These are phyloP conservation scores for Harpagus bidentatus DNA, from an alignment of 2,113 vertebrate genomes.

Conservation along the genomic window DNA sequence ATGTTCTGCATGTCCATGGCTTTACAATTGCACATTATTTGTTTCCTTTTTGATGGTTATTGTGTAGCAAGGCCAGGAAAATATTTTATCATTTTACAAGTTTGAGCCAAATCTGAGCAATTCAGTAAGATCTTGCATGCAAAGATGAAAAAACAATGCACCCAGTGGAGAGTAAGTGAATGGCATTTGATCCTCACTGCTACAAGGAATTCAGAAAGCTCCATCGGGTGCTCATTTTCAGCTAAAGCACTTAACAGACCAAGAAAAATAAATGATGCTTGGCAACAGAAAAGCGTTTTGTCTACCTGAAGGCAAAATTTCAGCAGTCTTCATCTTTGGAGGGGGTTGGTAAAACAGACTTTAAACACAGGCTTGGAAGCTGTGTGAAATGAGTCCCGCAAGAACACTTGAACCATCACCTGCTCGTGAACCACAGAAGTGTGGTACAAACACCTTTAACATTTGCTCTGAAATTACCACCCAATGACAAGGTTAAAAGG, in stretches of 20 bases:
- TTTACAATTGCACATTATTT: background rate
- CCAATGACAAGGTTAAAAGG: background rate
- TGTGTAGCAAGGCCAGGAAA: background rate
- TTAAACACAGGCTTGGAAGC: conserved; percentile 14
- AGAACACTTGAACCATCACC: background rate
- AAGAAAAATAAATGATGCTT: background rate
- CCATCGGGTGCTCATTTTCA: conserved; percentile 1
- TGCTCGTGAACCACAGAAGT: background rate
- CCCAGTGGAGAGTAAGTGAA: background rate
- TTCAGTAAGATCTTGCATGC: too few species aligned
- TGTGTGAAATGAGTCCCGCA: background rate
- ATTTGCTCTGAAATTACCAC: background rate
- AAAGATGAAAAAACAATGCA: background rate
- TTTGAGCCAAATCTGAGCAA: background rate
- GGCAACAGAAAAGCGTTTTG: conserved; percentile 38
- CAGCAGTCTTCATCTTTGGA: conserved; percentile 26
- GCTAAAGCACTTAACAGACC: background rate
- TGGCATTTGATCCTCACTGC: background rate
- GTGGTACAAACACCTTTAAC: background rate
- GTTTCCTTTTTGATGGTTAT: background rate
- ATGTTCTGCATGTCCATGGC: accelerated
- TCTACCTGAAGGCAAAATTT: background rate
- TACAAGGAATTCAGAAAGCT: background rate
- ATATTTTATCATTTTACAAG: background rate
- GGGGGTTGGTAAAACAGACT: conserved; percentile 12